Conservation (phyloP, 2,113 vertebrate genomes). For the Tichodroma muraria region DNA sequence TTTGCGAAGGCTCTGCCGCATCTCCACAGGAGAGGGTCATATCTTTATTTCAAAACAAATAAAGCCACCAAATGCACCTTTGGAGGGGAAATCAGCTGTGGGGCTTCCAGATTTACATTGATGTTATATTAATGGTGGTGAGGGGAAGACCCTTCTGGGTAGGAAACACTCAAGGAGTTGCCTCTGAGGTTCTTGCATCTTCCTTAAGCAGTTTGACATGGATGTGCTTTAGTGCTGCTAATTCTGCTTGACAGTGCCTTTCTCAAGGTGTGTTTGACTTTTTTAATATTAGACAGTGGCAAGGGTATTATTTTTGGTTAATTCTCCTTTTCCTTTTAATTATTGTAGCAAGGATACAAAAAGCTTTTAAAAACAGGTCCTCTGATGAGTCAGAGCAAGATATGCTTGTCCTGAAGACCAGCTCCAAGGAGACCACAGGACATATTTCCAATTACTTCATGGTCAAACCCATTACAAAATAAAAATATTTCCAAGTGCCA, state of each 20-base stretch:
- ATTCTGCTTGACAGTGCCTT: not conserved
- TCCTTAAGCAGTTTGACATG: rapidly evolving
- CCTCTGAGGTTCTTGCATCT: not conserved
- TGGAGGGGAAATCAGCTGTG: not conserved
- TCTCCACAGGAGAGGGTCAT: not conserved
- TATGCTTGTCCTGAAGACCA: not conserved
- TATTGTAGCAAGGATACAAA: not conserved
- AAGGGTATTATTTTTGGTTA: not conserved
- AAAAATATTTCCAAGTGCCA: conserved; percentile 53
- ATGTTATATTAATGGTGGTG: not conserved
- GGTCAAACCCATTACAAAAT: not conserved
- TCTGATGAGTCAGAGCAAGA: not conserved
- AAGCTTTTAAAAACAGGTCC: not conserved
- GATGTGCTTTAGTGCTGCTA: not conserved
- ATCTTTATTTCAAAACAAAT: not conserved
- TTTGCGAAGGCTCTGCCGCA: not conserved
- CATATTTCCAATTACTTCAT: not conserved
- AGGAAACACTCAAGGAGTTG: not conserved
- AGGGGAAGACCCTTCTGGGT: not conserved
- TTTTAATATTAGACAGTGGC: not conserved
- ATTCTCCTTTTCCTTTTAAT: not conserved
- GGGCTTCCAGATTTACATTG: rapidly evolving
- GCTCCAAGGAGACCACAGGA: not conserved
- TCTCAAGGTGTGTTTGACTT: not conserved
- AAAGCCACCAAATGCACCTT: not conserved